These are phyloP conservation scores for Andinoacara biseriatus DNA, from an alignment of 2,113 vertebrate species.

Conservation along the genomic window DNA sequence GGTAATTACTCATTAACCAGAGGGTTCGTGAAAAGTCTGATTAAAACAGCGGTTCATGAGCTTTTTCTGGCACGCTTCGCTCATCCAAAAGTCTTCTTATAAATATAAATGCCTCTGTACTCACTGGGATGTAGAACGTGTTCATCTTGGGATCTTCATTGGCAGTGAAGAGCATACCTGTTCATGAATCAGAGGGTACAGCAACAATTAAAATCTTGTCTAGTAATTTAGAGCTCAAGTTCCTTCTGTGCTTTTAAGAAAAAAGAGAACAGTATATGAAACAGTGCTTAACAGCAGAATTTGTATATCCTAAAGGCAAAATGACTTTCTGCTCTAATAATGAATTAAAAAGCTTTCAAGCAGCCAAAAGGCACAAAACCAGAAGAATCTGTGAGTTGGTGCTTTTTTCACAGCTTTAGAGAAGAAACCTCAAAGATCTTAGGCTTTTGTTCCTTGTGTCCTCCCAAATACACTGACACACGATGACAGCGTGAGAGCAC, in stretches of 20 bases:
- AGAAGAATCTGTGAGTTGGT: not conserved
- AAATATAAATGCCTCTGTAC: conserved; percentile 52
- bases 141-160: conserved; percentile 98
- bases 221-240: not conserved
- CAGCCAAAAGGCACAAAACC: not conserved
- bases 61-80: not conserved
- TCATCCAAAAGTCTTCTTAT: too few species aligned
- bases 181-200: conserved; percentile 32
- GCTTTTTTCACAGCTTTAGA: not conserved
- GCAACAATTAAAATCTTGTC: not conserved
- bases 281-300: not conserved
- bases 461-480: not conserved
- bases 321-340: not conserved
- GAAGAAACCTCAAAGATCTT: not conserved
- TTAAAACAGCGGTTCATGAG: too few species aligned
- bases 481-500: not conserved
- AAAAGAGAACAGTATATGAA: not conserved
- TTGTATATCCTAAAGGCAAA: not conserved
- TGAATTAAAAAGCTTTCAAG: not conserved
- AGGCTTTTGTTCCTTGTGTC: not conserved
- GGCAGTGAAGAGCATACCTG: conserved; percentile 97
- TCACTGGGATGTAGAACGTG: conserved; percentile 97
- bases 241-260: not conserved
- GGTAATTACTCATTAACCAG: not conserved
- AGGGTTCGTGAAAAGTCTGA: not conserved